Percentiles rank a stretch among this genome's conserved stretches.
Evolutionary conservation across 2,888 invertebrate species (phyloP).

Genomic region (Cyclophora albipunctata): DNA sequence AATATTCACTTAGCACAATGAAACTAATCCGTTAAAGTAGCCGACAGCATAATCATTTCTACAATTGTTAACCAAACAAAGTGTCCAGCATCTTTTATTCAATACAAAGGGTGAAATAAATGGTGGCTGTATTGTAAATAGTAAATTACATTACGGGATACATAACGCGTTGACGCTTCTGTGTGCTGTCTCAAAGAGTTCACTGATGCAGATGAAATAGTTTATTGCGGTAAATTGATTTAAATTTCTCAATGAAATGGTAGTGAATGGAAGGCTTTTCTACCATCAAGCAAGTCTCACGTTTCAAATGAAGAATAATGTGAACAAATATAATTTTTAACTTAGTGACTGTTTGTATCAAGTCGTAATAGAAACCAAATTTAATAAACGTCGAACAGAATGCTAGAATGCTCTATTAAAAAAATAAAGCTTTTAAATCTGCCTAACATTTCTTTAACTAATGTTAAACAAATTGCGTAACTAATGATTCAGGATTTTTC

Average conservation of each 20-base stretch:
- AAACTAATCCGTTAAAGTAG: constrained; percentile 69
- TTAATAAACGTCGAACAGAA: too few relatives aligned
- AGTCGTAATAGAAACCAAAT: too few relatives aligned
- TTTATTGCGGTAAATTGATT: constrained; percentile 14
- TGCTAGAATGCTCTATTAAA: too few relatives aligned
- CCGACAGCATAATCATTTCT: constrained; percentile 49
- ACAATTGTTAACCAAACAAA: constrained; percentile 59
- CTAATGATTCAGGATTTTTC: too few relatives aligned
- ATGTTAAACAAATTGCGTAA: too few relatives aligned
- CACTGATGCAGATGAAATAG: constrained; percentile 55
- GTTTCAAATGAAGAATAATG: too few relatives aligned
- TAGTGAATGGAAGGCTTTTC: neutral
- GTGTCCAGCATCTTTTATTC: constrained; percentile 45
- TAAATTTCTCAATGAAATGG: constrained; percentile 21
- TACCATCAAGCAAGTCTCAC: too few relatives aligned
- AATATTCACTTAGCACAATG: constrained; percentile 42
- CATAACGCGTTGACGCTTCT: constrained; percentile 55
- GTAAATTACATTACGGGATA: constrained; percentile 55
- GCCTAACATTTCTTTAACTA: too few relatives aligned
- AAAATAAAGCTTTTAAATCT: too few relatives aligned
- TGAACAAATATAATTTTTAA: too few relatives aligned
- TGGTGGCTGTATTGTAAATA: constrained; percentile 37
- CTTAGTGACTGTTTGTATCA: too few relatives aligned
- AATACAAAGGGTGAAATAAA: constrained; percentile 42
- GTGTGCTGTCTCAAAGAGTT: constrained; percentile 38